These are phyloP conservation scores for Oreochromis tanganicae DNA, from an alignment of 2,113 vertebrate species.

Conservation along the genomic window DNA sequence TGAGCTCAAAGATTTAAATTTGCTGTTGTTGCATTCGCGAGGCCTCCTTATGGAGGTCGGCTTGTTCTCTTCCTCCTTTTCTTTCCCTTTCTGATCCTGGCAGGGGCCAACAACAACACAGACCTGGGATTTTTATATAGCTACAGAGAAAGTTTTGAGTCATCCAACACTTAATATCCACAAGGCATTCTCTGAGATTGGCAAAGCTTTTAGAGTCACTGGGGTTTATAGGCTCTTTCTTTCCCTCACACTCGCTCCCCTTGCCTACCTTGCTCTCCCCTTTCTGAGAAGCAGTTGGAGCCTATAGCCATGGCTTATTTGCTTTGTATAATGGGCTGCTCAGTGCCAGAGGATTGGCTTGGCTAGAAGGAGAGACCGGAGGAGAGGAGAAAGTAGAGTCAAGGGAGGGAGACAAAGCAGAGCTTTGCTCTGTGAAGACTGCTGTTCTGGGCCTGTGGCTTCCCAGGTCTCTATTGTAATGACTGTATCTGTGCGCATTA, in stretches of 20 bases:
- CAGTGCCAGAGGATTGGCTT: slow-evolving; percentile 43
- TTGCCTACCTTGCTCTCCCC: slow-evolving; percentile 4
- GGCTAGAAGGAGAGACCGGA: slow-evolving; percentile 28
- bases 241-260: not conserved
- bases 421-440: not conserved
- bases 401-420: not conserved
- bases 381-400: slow-evolving; percentile 15
- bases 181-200: slow-evolving; percentile 44
- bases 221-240: slow-evolving; percentile 30
- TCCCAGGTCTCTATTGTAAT: slow-evolving; percentile 24
- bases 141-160: slow-evolving; percentile 43
- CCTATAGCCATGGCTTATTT: slow-evolving; percentile 50
- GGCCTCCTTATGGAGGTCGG: not conserved
- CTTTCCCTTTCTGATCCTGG: not conserved
- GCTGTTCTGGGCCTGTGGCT: slow-evolving; percentile 4
- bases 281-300: slow-evolving; percentile 27
- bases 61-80: not conserved
- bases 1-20: slow-evolving; percentile 2
- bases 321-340: slow-evolving; percentile 38
- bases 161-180: slow-evolving; percentile 46
- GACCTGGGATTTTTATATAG: slow-evolving; percentile 25
- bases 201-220: slow-evolving; percentile 38
- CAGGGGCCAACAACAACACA: slow-evolving; percentile 30
- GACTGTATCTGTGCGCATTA: not conserved
- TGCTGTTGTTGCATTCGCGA: not conserved